These are phyloP conservation scores for Rhodinocichla rosea DNA, from an alignment of 2,113 vertebrate species.

Conservation along the genomic window DNA sequence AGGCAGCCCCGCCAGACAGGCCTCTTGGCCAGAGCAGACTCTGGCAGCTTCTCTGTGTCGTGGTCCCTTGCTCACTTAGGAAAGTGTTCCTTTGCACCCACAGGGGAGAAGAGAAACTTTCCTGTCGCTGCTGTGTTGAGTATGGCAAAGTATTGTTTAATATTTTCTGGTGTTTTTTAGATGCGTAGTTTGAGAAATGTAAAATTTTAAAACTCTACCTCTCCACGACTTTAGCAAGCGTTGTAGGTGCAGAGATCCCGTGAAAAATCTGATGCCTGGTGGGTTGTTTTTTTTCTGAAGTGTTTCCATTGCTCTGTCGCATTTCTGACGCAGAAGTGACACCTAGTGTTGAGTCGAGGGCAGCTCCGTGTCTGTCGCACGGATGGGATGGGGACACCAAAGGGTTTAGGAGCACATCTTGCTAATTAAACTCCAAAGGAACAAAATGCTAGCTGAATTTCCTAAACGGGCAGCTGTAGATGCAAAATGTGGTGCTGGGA, in stretches of 20 bases:
- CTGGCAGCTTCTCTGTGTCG: fast-evolving
- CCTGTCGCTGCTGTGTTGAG: neutral
- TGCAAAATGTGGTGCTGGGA: neutral
- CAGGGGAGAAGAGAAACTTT: neutral
- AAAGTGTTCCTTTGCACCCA: neutral
- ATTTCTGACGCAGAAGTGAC: neutral
- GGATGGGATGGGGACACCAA: neutral
- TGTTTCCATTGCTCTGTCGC: neutral
- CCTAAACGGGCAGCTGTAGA: neutral
- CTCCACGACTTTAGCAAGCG: neutral
- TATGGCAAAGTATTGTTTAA: neutral
- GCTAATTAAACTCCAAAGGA: neutral
- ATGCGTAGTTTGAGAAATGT: neutral
- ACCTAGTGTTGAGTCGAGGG: neutral
- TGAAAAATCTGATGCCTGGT: fast-evolving
- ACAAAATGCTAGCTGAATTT: neutral
- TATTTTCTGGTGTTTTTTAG: neutral
- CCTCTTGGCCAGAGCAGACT: neutral
- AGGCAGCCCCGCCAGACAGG: neutral
- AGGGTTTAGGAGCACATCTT: neutral
- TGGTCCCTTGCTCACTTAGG: neutral
- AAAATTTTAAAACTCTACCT: neutral
- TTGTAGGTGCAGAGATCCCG: neutral
- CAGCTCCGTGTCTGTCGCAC: neutral
- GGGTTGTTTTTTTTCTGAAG: neutral